Base-by-base conservation (phyloP, 2,888 invertebrate genomes). In the Laspeyria flexula region DNA sequence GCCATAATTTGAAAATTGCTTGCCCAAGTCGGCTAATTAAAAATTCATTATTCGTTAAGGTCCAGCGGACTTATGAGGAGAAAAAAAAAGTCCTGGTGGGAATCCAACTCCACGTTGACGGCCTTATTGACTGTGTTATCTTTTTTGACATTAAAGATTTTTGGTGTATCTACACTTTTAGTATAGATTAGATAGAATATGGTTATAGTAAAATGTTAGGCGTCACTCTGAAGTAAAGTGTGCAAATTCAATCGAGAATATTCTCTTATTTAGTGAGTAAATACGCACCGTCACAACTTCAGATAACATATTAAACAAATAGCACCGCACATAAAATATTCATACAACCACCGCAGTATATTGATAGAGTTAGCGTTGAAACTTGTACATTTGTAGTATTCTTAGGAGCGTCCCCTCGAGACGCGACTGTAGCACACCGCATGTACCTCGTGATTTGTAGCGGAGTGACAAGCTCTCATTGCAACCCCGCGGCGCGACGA, bases 391-490 rank as follows among this genome's bases (percentile, higher is more conserved):
- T 56, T 61, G 56, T 56, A 55, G 61, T 58, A 66, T 52, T 64
- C 51, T 69, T 51, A 65, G 51, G 41, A 52, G 51, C 37, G 44
- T 47, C 67, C 60, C 55, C 66, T 69, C 53, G 65, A 71, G 70
- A 71, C 73, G 55, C 45, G 60, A 33, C 23, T 31, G 64, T 60
- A 60, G 65, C 60, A 58, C 53, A 52, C 42, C 50, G 40, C 71
- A 68, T 66, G 65, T 66, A 67, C 71, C 76, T 82, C 55, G 68
- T 83, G 81, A 84, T 85, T 79, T 81, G 81, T 75, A 77, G 75
- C 49, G 72, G 77, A 85, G 83, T 81, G 83, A 82, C 82, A 77
- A 76, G 78, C 73, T 75, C 83, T 82, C 82, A 75, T 77, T 75
- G 78, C 78, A 62, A 54, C 69, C 73, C 73, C 56, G 69, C 63